Base-by-base conservation (phyloP, 2,888 invertebrate genomes). In the Pyrrhosoma nymphula region DNA sequence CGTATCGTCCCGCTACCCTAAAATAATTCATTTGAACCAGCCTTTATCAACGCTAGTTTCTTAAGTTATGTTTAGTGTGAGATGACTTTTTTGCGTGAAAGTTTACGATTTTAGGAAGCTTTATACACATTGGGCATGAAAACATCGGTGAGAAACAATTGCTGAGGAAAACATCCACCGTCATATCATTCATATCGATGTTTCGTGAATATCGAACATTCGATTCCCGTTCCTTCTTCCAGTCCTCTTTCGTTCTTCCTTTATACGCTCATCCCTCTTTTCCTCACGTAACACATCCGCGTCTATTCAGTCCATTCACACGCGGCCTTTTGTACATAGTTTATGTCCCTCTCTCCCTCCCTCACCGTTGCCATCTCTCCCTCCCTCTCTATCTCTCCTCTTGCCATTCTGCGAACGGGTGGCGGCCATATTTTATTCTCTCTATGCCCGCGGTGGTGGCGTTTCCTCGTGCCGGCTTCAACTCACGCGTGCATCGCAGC, bases 381-480 rank as follows among this genome's bases (percentile, higher is more conserved):
- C 30, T 3, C 14, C 16, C 35, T 12, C 10, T 26, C 12, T 12
- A 3, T 69, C 69, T n/a, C 69, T 69, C 47, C 69, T 69, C 26
- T n/a, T 69, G 69, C n/a, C 47, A n/a, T 69, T 47, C 20, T 6
- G 69, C 26, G 69, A 26, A n/a, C 69, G 69, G n/a, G 16, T 60
- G 60, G 60, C 60, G 60, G 60, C 60, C 26, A 82, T 82, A 30
- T 82, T 82, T 82, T 82, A 82, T 82, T 82, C 82, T 35, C 35
- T 82, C 82, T 82, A 82, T 82, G 82, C 30, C 82, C 3, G 26
- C 26, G 20, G 60, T 26, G 20, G 60, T 26, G 26, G n/a, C 23
- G 69, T 8, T 8, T 47, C 47, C 47, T 47, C 47, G 47, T 69
- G 69, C 23, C 14, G 82, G 82, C 82, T 20, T 35, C 82, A 18